Conservation (phyloP, 2,888 invertebrate genomes). For the Theretra japonica region DNA sequence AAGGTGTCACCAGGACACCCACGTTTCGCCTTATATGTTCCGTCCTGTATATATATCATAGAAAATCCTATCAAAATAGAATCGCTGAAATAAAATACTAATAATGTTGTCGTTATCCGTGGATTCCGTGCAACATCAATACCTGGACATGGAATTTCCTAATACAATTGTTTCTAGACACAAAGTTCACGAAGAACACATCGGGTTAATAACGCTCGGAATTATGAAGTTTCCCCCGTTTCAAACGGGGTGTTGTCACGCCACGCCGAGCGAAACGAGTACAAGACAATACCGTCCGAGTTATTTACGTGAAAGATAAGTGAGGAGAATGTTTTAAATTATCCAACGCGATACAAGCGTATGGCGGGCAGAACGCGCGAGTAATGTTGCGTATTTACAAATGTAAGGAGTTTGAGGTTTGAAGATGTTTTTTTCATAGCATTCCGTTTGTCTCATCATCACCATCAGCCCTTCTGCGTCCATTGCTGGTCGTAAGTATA, state of each 20-base stretch:
- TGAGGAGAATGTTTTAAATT: constrained; percentile 71
- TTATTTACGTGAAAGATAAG: constrained; percentile 74
- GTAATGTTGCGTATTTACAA: background rate
- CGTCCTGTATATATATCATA: too few relatives aligned
- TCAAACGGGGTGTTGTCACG: constrained; percentile 71
- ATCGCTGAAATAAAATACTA: too few relatives aligned
- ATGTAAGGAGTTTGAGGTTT: background rate
- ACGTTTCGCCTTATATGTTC: too few relatives aligned
- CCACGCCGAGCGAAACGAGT: constrained; percentile 63
- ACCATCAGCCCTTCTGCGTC: too few relatives aligned
- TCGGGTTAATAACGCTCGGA: constrained; percentile 45
- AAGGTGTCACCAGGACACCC: too few relatives aligned
- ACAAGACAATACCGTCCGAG: constrained; percentile 68
- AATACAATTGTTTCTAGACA: constrained; percentile 26
- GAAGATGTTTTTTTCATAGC: too few relatives aligned
- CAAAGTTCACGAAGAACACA: constrained; percentile 48
- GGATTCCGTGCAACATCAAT: too few relatives aligned
- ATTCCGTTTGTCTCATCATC: too few relatives aligned
- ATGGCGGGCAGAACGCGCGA: constrained; percentile 27
- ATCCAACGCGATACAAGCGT: constrained; percentile 45
- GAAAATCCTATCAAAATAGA: too few relatives aligned
- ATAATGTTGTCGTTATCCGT: too few relatives aligned
- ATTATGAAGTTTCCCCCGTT: constrained; percentile 69
- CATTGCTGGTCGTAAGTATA: too few relatives aligned
- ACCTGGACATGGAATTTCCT: background rate